These are phyloP conservation scores for Dromaius novaehollandiae DNA, from an alignment of 2,113 vertebrate genomes.

Conservation along the genomic window DNA sequence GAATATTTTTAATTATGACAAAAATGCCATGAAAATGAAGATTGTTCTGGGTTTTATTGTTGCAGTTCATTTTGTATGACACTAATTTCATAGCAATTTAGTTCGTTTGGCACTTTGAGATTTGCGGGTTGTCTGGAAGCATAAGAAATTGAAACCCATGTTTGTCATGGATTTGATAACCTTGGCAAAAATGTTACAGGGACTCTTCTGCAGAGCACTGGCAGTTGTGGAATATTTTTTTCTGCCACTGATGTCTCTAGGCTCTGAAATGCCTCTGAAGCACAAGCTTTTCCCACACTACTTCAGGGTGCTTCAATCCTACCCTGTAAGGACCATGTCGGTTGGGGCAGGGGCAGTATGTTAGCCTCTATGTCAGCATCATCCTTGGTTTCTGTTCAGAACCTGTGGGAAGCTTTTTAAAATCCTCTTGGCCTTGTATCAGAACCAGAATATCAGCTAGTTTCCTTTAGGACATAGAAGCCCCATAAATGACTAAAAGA, in stretches of 20 bases:
- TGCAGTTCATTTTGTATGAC: background rate
- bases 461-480: background rate
- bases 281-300: background rate
- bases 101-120: constrained; percentile 30
- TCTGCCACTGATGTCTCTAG: background rate
- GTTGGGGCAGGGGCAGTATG: background rate
- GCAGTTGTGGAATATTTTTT: background rate
- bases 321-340: background rate
- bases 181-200: constrained; percentile 5
- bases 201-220: background rate
- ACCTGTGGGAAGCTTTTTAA: background rate
- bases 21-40: constrained; percentile 35
- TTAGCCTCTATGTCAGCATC: background rate
- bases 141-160: background rate
- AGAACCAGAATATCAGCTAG: background rate
- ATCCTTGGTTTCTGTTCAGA: background rate
- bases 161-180: constrained; percentile 49
- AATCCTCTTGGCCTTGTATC: background rate
- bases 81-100: constrained; percentile 54
- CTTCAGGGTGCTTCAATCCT: background rate
- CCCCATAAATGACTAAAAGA: background rate
- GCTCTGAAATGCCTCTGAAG: background rate
- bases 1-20: constrained; percentile 57
- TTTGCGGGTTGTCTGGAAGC: constrained; percentile 31
- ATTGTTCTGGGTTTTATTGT: constrained; percentile 39